Evolutionary conservation across 2,797 vertebrate species (phyloP), one percentile per base, ranked within the genome.

Genomic region (Numenius phaeopus): DNA sequence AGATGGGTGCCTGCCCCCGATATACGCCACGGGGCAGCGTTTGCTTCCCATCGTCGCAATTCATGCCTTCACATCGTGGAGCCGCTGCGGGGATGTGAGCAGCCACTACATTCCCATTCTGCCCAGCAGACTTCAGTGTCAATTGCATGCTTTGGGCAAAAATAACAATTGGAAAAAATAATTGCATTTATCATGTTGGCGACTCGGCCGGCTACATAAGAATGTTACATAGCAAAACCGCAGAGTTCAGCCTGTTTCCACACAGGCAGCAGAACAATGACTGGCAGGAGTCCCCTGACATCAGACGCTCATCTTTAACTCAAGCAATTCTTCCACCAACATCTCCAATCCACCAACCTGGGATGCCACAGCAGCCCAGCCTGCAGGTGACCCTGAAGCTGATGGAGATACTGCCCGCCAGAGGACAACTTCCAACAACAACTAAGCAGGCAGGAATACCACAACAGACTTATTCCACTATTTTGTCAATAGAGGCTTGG

Each of bases 81-180:
- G 77, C 61, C 1, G 0, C 86, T 47, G 61, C 4, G 3, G 87
- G 84, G 92, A 89, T 90, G 79, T 75, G 46, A 95, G 92, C 79
- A 39, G 92, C 84, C 1, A 0, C 94, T 69, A 39, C 79, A 76
- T 84, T 95, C 89, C 83, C 91, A 70, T 76, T 91, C 87, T 94
- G 85, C 85, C 92, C 92, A 91, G 94, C 84, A 95, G 95, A 92
- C 59, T 94, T 89, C 62, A 94, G 89, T 94, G 95, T 95, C 94
- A 96, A 91, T 83, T 97, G 94, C 91, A 95, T 67, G 95, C 96
- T 97, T 82, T 88, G 94, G 94, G 96, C 97, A 94, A 96, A 96
- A 97, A 94, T 97, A 96, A 96, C 94, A 97, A 97, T 93, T 95
- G 94, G 92, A 96, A 96, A 97, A 97, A 94, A 79, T 87, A 96